Evolutionary conservation across 1,140 invertebrate species (phyloP).

Genomic region (Planococcus citri): DNA sequence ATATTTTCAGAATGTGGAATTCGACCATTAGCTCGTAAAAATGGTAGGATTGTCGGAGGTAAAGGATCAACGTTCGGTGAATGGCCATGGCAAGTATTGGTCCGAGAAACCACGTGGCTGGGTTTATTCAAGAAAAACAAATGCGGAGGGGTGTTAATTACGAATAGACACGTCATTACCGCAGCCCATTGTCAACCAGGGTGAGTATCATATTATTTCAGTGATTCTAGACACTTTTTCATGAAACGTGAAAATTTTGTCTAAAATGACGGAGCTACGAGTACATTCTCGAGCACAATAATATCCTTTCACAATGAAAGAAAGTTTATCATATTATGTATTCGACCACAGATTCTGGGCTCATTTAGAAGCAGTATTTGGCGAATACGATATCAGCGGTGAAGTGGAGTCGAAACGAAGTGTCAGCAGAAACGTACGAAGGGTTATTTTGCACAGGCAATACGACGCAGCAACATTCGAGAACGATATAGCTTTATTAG

Average conservation of each 20-base stretch:
- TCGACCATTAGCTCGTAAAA: conserved; percentile 56
- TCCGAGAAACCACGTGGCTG: conserved; percentile 82
- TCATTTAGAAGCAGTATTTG: conserved; percentile 77
- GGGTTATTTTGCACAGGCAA: conserved; percentile 76
- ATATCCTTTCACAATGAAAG: background rate
- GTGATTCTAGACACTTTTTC: no score
- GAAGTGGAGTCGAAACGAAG: conserved; percentile 63
- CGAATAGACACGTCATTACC: conserved; percentile 70
- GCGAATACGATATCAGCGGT: conserved; percentile 77
- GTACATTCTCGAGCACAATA: no score
- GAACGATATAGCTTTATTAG: conserved; percentile 74
- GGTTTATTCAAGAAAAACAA: conserved; percentile 93
- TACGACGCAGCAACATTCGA: conserved; percentile 84
- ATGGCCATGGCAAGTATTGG: conserved; percentile 87
- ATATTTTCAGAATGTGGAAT: conserved; percentile 66
- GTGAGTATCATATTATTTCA: no score
- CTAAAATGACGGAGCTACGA: no score
- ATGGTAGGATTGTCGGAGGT: conserved; percentile 78
- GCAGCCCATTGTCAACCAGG: conserved; percentile 91
- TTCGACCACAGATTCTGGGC: conserved; percentile 60
- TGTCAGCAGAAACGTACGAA: conserved; percentile 64
- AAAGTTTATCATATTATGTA: background rate
- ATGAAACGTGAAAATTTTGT: no score
- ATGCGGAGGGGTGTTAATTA: conserved; percentile 83
- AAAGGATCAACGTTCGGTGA: conserved; percentile 71